These are phyloP conservation scores for Wasmannia auropunctata DNA, from an alignment of 1,140 invertebrate species.

Conservation along the genomic window DNA sequence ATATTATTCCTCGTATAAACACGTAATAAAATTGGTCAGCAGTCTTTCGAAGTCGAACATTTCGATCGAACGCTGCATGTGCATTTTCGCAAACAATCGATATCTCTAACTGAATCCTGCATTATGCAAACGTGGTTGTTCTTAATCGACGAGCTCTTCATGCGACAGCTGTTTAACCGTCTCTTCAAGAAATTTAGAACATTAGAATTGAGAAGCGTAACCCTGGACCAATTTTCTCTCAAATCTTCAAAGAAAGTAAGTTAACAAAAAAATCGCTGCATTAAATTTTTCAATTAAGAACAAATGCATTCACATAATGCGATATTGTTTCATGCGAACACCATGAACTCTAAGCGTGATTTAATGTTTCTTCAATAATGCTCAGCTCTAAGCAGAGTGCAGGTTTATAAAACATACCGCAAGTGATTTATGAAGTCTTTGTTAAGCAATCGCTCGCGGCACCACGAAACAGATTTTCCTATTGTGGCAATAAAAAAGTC, in stretches of 20 bases:
- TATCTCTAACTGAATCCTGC: neutral
- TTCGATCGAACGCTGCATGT: constrained; percentile 7
- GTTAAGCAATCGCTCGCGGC: constrained; percentile 27
- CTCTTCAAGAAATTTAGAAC: neutral
- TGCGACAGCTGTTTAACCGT: neutral
- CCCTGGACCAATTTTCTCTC: neutral
- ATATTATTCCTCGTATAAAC: neutral
- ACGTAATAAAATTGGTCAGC: constrained; percentile 23
- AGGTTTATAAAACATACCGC: constrained; percentile 39
- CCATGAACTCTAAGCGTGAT: constrained; percentile 2
- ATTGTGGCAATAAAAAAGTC: constrained; percentile 24
- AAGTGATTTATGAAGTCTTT: constrained; percentile 46
- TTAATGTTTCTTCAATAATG: constrained; percentile 31
- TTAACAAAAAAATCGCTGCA: too few species aligned
- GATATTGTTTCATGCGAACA: neutral
- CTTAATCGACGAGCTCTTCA: constrained; percentile 21
- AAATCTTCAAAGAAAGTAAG: neutral
- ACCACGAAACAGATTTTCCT: constrained; percentile 28
- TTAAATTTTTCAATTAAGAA: neutral
- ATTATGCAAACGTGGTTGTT: constrained; percentile 30
- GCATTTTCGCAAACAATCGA: constrained; percentile 14
- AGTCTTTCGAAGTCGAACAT: neutral
- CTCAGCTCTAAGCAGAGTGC: neutral
- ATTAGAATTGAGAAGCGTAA: neutral
- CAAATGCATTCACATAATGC: neutral